phyloP scores from a whole-genome alignment of 2,888 invertebrate genomes.

The Anorthoa munda region DNA sequence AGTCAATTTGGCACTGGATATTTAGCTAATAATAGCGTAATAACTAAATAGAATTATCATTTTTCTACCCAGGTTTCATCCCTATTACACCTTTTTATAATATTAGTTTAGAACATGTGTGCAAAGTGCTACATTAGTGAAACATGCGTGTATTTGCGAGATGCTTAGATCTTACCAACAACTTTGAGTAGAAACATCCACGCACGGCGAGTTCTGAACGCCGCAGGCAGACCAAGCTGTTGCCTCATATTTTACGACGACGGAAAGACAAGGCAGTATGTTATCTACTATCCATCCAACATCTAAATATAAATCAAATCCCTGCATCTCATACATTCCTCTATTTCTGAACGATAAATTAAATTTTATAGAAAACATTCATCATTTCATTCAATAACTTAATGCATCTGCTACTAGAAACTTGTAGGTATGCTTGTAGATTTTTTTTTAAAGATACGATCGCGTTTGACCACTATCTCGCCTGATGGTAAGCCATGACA shows the following conservation, averaged over 20 bases:
- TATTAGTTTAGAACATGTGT: too few relatives aligned
- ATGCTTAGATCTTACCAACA: background rate
- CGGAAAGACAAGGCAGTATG: background rate
- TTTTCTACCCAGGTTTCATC: too few relatives aligned
- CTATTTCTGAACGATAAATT: background rate
- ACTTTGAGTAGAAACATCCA: background rate
- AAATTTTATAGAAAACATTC: background rate
- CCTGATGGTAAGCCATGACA: too few relatives aligned
- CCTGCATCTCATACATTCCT: background rate
- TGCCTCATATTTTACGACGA: background rate
- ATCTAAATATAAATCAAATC: background rate
- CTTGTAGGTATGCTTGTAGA: background rate
- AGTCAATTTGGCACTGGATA: too few relatives aligned
- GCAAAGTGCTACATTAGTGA: background rate
- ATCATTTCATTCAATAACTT: slow-evolving; percentile 23
- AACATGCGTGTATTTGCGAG: background rate
- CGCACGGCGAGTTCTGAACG: background rate
- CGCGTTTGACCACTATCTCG: too few relatives aligned
- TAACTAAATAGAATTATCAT: too few relatives aligned
- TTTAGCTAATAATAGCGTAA: too few relatives aligned
- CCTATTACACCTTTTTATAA: too few relatives aligned
- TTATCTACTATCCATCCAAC: background rate
- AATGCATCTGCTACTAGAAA: slow-evolving; percentile 1
- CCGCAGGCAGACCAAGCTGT: background rate
- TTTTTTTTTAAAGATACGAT: too few relatives aligned